phyloP scores from a whole-genome alignment of 2,888 invertebrate genomes.

The Thecocarcelia acutangulata region DNA sequence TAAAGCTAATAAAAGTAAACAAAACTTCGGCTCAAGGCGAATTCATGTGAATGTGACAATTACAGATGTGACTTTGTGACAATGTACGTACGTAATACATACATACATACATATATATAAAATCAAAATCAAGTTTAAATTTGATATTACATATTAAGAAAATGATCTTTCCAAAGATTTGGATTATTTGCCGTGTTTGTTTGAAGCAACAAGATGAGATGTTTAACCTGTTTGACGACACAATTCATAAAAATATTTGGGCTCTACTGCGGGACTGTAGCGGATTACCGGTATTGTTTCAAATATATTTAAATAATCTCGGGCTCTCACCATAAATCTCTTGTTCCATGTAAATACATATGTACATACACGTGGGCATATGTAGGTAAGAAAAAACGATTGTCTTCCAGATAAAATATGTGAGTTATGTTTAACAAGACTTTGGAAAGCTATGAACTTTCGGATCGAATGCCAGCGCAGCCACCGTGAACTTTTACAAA shows the following conservation, averaged over 20 bases:
- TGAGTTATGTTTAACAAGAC: conserved; percentile 27
- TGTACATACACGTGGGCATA: too few relatives aligned
- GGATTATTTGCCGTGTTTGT: conserved; percentile 62
- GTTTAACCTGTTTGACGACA: conserved; percentile 35
- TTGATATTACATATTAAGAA: neutral
- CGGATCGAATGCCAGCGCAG: conserved; percentile 53
- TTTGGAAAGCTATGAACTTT: conserved; percentile 46
- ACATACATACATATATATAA: too few relatives aligned
- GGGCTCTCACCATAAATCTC: too few relatives aligned
- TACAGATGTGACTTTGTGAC: too few relatives aligned
- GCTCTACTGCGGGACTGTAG: conserved; percentile 43
- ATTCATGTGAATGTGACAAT: too few relatives aligned
- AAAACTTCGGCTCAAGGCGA: too few relatives aligned
- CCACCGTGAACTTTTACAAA: conserved; percentile 44
- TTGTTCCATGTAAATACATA: neutral
- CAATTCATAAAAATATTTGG: conserved; percentile 20
- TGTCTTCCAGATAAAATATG: conserved; percentile 60
- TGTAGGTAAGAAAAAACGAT: conserved; percentile 49
- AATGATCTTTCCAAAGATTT: conserved; percentile 39
- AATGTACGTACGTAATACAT: too few relatives aligned
- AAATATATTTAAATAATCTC: too few relatives aligned
- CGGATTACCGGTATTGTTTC: conserved; percentile 49
- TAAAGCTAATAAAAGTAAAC: too few relatives aligned
- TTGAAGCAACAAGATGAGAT: conserved; percentile 45
- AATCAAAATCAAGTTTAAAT: too few relatives aligned